Base-by-base conservation (phyloP, 2,113 vertebrate genomes). In the Lasiurus cinereus region DNA sequence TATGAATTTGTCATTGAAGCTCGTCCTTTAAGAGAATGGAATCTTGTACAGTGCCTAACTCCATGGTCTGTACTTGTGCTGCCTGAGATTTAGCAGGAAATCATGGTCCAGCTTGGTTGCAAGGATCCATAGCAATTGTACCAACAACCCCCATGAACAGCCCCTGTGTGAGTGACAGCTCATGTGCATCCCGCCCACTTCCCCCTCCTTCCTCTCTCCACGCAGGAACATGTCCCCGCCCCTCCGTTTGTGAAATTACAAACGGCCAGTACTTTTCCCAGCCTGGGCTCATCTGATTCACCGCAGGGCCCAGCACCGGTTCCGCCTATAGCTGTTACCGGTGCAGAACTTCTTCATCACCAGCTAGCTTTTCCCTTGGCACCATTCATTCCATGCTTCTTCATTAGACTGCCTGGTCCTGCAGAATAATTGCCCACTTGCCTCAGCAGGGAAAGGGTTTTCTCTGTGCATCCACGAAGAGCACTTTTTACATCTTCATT, bases 161-260 rank as follows among this genome's bases (percentile, higher is more conserved):
- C 88, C 52, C 8, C 3, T 3, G 19, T 10, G 29, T 21, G 39
- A 3, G 39, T 33, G 9, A 14, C 66, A 11, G 24, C 19, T 15
- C 21, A 0, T 31, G 4, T 16, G 46, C 29, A 0, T 6, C 3
- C 0, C 0, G 19, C 64, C 39, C 0, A 0, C 33, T n/a, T 72
- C 64, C 13, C 1, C 19, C 39, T 18, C 3, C 59, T 48, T 31
- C 21, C 79, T 36, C 59, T 43, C 31, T 1, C 27, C 36, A 8
- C 36, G 11, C 11, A 4, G 9, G 29, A 19, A 31, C 22, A 6
- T 31, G 27, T 43, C 36, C 16, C 29, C 24, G 21, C 14, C 39
- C 79, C 79, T 19, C 19, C 13, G 56, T 52, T 39, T 1, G 66
- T 21, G 87, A 67, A 18, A 14, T 54, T 2, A 52, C 77, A 2